These are phyloP conservation scores for Hiodon alosoides DNA, from an alignment of 2,113 vertebrate species.

Conservation along the genomic window DNA sequence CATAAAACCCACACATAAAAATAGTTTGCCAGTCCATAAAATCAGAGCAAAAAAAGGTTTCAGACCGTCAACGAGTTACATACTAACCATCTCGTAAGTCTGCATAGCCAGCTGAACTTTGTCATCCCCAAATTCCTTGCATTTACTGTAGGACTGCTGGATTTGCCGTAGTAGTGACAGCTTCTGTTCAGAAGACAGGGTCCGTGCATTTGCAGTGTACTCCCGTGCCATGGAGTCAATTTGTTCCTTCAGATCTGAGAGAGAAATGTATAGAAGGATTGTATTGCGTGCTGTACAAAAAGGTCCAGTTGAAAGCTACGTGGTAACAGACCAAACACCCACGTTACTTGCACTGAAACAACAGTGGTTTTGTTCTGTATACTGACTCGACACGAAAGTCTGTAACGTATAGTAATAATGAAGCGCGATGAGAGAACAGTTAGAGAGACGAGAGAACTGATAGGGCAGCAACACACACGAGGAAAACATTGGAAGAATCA, in stretches of 20 bases:
- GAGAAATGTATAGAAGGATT: neutral
- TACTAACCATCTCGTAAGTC: conserved; percentile 93
- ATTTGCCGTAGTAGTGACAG: conserved; percentile 89
- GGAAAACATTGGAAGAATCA: neutral
- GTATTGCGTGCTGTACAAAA: no score
- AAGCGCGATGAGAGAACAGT: neutral
- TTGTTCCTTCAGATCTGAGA: conserved; percentile 87
- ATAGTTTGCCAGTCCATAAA: neutral
- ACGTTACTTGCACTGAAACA: no score
- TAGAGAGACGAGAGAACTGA: no score
- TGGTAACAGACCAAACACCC: no score
- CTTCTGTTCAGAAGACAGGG: conserved; percentile 83
- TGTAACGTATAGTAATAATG: no score
- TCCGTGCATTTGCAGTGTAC: conserved; percentile 84
- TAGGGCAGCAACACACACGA: no score
- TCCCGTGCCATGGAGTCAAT: conserved; percentile 90
- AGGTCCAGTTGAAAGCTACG: no score
- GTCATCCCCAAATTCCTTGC: conserved; percentile 95
- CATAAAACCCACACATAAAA: neutral
- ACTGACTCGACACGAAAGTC: no score
- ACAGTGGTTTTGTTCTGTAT: no score
- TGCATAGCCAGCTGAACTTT: conserved; percentile 98
- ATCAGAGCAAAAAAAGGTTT: neutral
- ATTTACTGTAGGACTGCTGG: conserved; percentile 90
- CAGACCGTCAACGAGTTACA: neutral